phyloP scores from a whole-genome alignment of 2,113 vertebrate genomes.

The Rhinoptilus africanus region DNA sequence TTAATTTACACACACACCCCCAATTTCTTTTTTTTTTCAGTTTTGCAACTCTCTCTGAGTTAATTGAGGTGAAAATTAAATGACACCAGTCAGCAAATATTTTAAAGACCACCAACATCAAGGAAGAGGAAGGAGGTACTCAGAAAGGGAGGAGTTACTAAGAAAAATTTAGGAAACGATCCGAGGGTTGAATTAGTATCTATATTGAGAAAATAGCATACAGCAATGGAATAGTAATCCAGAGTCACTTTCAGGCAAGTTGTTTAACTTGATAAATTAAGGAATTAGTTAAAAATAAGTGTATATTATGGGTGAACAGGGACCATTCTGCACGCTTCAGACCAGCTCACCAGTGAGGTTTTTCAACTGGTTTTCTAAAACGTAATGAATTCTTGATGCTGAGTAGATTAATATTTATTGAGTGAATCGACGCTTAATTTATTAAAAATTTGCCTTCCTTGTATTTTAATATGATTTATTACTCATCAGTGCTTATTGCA shows the following conservation, averaged over 20 bases:
- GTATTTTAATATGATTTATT: conserved; percentile 66
- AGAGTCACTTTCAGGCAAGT: conserved; percentile 1
- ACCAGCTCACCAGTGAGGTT: neutral
- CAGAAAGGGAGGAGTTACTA: neutral
- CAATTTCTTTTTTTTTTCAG: neutral
- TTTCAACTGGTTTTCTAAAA: conserved; percentile 38
- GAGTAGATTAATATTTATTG: conserved; percentile 63
- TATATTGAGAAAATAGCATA: neutral
- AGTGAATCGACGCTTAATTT: conserved; percentile 64
- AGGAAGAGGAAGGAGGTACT: neutral
- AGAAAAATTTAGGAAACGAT: conserved; percentile 6
- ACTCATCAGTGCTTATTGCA: conserved; percentile 55
- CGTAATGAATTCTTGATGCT: conserved; percentile 42
- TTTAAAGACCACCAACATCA: conserved; percentile 31
- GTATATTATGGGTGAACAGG: conserved; percentile 28
- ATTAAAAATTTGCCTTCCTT: conserved; percentile 59
- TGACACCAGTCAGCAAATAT: conserved; percentile 45
- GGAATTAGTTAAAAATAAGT: conserved; percentile 52
- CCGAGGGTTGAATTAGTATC: neutral
- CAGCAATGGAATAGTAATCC: neutral
- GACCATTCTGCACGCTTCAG: neutral
- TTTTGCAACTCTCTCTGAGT: conserved; percentile 40
- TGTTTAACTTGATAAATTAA: conserved; percentile 41
- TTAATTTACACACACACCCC: conserved; percentile 39
- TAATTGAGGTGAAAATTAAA: conserved; percentile 65